Conservation (phyloP, 1,140 invertebrate genomes). For the Drosophila arawakana region DNA sequence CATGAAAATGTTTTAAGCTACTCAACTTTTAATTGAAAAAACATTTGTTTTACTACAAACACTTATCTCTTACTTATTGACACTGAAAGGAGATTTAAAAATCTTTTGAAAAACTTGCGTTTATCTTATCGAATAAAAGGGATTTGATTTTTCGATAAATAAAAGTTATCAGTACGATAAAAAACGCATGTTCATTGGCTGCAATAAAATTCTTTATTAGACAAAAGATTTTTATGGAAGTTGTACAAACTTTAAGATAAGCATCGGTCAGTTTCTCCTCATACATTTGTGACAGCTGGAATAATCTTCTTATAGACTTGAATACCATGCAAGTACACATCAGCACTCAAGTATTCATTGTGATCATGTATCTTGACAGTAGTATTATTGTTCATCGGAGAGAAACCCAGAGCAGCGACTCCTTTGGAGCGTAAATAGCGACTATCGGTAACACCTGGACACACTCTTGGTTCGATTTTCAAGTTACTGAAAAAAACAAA, state of each 20-base stretch:
- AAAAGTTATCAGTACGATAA: slow-evolving; percentile 13
- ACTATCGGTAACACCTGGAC: slow-evolving; percentile 92
- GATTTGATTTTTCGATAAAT: background rate
- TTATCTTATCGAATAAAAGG: background rate
- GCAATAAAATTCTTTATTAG: slow-evolving; percentile 6
- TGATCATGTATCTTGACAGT: slow-evolving; percentile 90
- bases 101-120: background rate
- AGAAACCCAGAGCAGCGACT: slow-evolving; percentile 89
- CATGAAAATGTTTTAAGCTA: no score
- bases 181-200: background rate
- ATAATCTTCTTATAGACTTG: slow-evolving; percentile 88
- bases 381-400: slow-evolving; percentile 90
- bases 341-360: slow-evolving; percentile 89
- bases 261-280: slow-evolving; percentile 1
- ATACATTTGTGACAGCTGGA: slow-evolving; percentile 85
- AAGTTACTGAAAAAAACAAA: slow-evolving; percentile 79
- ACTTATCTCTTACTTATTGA: background rate
- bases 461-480: slow-evolving; percentile 88
- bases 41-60: background rate
- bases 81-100: background rate
- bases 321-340: slow-evolving; percentile 89
- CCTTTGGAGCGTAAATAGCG: slow-evolving; percentile 86
- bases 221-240: background rate
- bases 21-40: no score
- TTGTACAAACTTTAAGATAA: background rate